Conservation (phyloP, 2,888 invertebrate species). For the Ypsolopha scabrella region DNA sequence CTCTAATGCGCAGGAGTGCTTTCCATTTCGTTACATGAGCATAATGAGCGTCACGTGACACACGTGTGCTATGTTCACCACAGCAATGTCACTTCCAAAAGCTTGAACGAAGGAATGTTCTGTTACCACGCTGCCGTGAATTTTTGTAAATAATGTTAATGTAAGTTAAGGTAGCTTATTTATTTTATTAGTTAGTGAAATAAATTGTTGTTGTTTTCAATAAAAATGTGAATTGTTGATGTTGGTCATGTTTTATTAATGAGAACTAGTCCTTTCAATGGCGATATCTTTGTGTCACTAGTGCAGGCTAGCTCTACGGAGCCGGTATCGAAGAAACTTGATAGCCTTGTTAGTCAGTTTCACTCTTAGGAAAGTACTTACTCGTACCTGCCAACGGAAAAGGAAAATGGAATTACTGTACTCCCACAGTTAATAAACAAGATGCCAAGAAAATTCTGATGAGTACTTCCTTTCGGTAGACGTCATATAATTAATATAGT, state of each 20-base stretch:
- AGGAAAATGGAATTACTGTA: slow-evolving; percentile 12
- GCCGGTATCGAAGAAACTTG: not conserved
- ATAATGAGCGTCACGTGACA: slow-evolving; percentile 14
- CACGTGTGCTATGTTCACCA: too few species aligned
- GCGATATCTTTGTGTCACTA: too few species aligned
- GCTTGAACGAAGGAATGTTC: too few species aligned
- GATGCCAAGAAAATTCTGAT: not conserved
- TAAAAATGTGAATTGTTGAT: slow-evolving; percentile 19
- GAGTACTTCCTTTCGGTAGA: not conserved
- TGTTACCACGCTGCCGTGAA: slow-evolving; percentile 25
- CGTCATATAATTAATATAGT: too few species aligned
- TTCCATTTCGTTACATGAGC: slow-evolving; percentile 37
- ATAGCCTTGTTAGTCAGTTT: slow-evolving; percentile 29
- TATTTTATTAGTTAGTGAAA: slow-evolving; percentile 41
- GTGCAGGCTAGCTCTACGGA: slow-evolving; percentile 7
- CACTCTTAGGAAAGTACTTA: slow-evolving; percentile 45
- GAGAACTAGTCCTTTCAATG: slow-evolving; percentile 17
- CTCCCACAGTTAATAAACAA: not conserved
- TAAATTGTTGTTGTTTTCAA: slow-evolving; percentile 21
- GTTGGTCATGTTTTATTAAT: slow-evolving; percentile 16
- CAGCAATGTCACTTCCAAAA: too few species aligned
- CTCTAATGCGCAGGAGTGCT: slow-evolving; percentile 23
- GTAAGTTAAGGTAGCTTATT: slow-evolving; percentile 42
- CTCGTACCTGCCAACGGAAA: slow-evolving; percentile 13
- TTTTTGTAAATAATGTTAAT: slow-evolving; percentile 55